Base-by-base conservation (phyloP, 2,113 vertebrate species). In the Channa argus region DNA sequence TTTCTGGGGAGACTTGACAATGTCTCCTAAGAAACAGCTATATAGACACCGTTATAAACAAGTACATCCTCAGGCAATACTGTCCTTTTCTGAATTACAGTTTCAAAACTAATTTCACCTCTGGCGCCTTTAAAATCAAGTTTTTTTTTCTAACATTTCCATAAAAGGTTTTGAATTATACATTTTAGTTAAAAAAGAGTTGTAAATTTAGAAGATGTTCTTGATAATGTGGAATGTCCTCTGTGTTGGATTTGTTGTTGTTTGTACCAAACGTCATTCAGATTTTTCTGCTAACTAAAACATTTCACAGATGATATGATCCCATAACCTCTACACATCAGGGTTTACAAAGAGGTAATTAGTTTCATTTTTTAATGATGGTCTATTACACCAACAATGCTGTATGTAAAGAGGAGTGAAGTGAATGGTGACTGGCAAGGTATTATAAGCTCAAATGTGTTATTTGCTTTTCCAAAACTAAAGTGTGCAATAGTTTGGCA, bases 401-500 rank as follows among this genome's bases (percentile, higher is more conserved):
- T 87, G 79, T 87, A 75, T 85, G 80, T 68, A 53, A 39, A 63
- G 47, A 9, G 3, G 38, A 54, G 7, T 70, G 11, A 65, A 41
- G 51, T 49, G 55, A 52, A 0, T n/a, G 51, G 51, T 49, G 55
- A 52, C 0, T n/a, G 51, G 53, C 14, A 46, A 36, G 58, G 56
- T 38, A 8, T 46, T 83, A 76, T 5, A 45, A 68, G 53, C 9
- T 54, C 4, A 65, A 54, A 55, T 3, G 3, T n/a, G 43, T 62
- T 65, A 39, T n/a, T 67, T 82, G 15, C 62, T 77, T 24, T 77
- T 72, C 6, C 39, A 39, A 44, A 74, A 73, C 8, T 14, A 52
- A 46, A 64, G 67, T 80, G 87, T 93, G 91, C 92, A 93, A 94
- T 93, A 91, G 46, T 73, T 72, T 62, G 64, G 81, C 71, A 88